A percentile compares a stretch with the other conserved stretches of the same genome.
Conservation (phyloP, 2,888 invertebrate species). For the Folsomia manolachei region DNA sequence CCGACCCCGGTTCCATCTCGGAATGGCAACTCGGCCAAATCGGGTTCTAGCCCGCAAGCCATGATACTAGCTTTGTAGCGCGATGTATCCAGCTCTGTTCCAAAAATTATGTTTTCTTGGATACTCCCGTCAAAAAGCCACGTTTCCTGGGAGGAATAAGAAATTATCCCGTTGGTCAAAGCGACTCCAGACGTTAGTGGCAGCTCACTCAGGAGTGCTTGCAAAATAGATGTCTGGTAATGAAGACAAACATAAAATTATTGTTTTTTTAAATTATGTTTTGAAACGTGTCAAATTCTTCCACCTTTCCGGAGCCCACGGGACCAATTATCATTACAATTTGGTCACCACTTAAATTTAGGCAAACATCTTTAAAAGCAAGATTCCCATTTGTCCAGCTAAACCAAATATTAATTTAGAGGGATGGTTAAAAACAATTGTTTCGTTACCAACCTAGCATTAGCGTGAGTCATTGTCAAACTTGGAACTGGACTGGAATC, state of each 20-base stretch:
- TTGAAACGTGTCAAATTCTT: not conserved
- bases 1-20: slow-evolving; percentile 39
- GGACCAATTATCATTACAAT: slow-evolving; percentile 40
- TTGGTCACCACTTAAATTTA: slow-evolving; percentile 28
- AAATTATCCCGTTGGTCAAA: slow-evolving; percentile 35
- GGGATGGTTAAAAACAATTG: too few relatives aligned
- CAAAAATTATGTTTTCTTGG: slow-evolving; percentile 45
- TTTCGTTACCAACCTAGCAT: too few relatives aligned
- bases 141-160: slow-evolving; percentile 46
- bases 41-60: slow-evolving; percentile 36
- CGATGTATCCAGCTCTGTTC: slow-evolving; percentile 29
- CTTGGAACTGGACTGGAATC: too few relatives aligned
- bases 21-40: slow-evolving; percentile 35
- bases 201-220: slow-evolving; percentile 41
- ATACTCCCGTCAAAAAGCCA: slow-evolving; percentile 46
- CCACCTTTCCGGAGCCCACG: slow-evolving; percentile 31
- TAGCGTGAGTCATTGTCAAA: too few relatives aligned
- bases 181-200: slow-evolving; percentile 35
- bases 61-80: slow-evolving; percentile 32
- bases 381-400: not conserved
- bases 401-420: too few relatives aligned
- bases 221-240: slow-evolving; percentile 44
- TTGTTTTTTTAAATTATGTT: not conserved
- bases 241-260: too few relatives aligned
- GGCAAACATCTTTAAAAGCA: slow-evolving; percentile 22